A percentile compares a stretch with the other conserved stretches of the same genome.
Conservation (phyloP, 2,888 invertebrate genomes). For the Drosophila barbarae region DNA sequence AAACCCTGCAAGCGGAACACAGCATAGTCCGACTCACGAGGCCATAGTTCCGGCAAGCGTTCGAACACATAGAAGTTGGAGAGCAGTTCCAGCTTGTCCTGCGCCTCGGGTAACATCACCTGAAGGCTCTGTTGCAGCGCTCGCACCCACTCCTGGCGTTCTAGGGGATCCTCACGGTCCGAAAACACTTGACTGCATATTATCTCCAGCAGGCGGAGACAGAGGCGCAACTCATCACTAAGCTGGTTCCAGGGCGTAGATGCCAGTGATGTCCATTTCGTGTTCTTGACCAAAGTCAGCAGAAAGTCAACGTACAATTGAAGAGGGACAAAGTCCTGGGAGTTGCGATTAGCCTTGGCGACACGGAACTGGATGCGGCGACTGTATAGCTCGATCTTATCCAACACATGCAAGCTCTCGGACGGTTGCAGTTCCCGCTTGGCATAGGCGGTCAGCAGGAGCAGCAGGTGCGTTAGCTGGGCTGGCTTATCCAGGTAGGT, state of each 20-base stretch:
- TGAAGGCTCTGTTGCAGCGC: slow-evolving; percentile 80
- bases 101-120: slow-evolving; percentile 79
- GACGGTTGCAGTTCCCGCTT: slow-evolving; percentile 51
- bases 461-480: slow-evolving; percentile 66
- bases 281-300: slow-evolving; percentile 80
- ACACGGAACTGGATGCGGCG: slow-evolving; percentile 55
- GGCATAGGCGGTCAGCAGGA: slow-evolving; percentile 67
- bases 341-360: slow-evolving; percentile 67
- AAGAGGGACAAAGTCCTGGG: slow-evolving; percentile 81
- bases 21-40: slow-evolving; percentile 76
- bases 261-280: slow-evolving; percentile 74
- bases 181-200: slow-evolving; percentile 43
- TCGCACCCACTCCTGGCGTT: slow-evolving; percentile 63
- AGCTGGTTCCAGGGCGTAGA: slow-evolving; percentile 65
- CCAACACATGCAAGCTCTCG: slow-evolving; percentile 60
- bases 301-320: slow-evolving; percentile 82
- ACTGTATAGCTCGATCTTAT: slow-evolving; percentile 49
- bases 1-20: slow-evolving; percentile 82
- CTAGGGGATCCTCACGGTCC: slow-evolving; percentile 33
- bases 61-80: slow-evolving; percentile 81
- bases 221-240: slow-evolving; percentile 45
- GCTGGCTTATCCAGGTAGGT: slow-evolving; percentile 53
- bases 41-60: slow-evolving; percentile 37
- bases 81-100: slow-evolving; percentile 82
- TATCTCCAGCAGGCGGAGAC: slow-evolving; percentile 65